Percentiles rank a stretch among this genome's conserved stretches.
phyloP scores from a whole-genome alignment of 2,113 vertebrate genomes.

The Ascaphus truei region DNA sequence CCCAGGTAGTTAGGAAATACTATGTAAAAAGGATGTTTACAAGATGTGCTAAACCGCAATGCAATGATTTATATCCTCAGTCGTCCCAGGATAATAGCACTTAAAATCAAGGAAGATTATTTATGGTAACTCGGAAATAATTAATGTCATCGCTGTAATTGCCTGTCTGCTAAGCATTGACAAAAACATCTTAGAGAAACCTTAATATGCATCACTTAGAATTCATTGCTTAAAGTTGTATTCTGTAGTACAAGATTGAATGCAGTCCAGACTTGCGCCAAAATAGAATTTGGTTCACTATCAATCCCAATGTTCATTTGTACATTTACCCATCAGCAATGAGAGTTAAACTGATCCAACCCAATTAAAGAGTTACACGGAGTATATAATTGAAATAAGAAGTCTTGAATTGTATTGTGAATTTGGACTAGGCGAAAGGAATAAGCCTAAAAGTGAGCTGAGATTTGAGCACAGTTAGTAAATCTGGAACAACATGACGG shows the following conservation, averaged over 20 bases:
- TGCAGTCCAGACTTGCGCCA: too few relatives aligned
- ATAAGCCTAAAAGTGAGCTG: too few relatives aligned
- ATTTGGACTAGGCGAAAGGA: too few relatives aligned
- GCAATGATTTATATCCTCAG: neutral
- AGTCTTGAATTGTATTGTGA: too few relatives aligned
- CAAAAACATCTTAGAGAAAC: neutral
- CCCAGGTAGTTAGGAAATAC: neutral
- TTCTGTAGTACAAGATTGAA: neutral
- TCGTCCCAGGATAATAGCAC: constrained; percentile 1
- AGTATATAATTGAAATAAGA: too few relatives aligned
- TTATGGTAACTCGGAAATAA: constrained; percentile 17
- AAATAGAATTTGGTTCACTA: too few relatives aligned
- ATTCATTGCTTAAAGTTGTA: neutral
- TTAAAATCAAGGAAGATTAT: neutral
- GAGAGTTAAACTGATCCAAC: too few relatives aligned
- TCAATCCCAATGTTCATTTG: too few relatives aligned
- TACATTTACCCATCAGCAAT: too few relatives aligned
- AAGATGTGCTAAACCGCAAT: neutral
- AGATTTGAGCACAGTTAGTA: too few relatives aligned
- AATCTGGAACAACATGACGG: too few relatives aligned
- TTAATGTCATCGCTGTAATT: neutral
- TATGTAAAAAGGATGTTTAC: neutral
- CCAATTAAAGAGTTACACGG: too few relatives aligned
- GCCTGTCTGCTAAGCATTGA: constrained; percentile 7
- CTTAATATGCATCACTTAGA: neutral